These are phyloP conservation scores for Protomyctophum bolini DNA, from an alignment of 2,113 vertebrate genomes.

Conservation along the genomic window DNA sequence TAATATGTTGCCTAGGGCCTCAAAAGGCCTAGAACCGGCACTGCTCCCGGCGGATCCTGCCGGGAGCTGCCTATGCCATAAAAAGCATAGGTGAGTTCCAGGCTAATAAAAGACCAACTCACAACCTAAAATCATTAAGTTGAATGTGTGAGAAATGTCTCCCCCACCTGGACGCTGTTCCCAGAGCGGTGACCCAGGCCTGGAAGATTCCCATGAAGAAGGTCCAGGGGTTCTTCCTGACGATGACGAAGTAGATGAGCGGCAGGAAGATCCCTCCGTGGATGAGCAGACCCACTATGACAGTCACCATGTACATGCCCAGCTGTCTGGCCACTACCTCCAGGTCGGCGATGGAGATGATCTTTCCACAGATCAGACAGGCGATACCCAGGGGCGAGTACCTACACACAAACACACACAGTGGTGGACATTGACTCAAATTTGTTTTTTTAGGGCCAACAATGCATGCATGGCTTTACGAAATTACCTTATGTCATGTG, in stretches of 20 bases:
- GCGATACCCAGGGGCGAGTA: conserved; percentile 97
- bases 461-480: too few species aligned
- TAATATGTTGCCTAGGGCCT: too few species aligned
- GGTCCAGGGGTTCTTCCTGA: conserved; percentile 90
- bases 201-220: conserved; percentile 98
- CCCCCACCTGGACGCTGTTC: conserved; percentile 93
- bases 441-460: too few species aligned
- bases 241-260: conserved; percentile 93
- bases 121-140: too few species aligned
- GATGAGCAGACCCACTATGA: conserved; percentile 95
- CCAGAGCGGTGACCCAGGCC: conserved; percentile 97
- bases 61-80: too few species aligned
- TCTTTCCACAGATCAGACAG: conserved; percentile 98
- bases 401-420: conserved; percentile 73
- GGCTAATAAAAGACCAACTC: too few species aligned
- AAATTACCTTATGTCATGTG: too few species aligned
- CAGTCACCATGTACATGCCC: conserved; percentile 99
- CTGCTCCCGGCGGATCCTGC: too few species aligned
- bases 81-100: too few species aligned
- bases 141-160: background rate
- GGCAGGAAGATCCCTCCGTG: conserved; percentile 97
- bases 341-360: conserved; percentile 96
- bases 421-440: background rate
- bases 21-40: too few species aligned
- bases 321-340: conserved; percentile 94